A percentile compares a stretch with the other conserved stretches of the same genome.
Evolutionary conservation across 2,797 vertebrate genomes (phyloP).

Genomic region (Phoebastria nigripes): DNA sequence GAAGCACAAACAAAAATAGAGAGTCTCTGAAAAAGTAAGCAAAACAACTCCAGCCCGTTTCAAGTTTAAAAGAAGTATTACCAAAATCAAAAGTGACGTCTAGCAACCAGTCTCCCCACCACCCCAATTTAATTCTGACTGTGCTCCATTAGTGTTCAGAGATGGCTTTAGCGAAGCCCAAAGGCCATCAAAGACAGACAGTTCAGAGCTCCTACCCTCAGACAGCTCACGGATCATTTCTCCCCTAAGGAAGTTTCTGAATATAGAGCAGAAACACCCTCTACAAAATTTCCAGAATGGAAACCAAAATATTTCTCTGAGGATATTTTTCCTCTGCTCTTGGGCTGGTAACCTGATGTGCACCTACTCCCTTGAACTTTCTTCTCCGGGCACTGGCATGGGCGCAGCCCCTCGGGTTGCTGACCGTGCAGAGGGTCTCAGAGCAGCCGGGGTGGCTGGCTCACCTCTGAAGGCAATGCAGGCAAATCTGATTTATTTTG

Average conservation of each 20-base stretch:
- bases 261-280: conserved; percentile 20
- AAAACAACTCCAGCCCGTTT: neutral
- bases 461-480: neutral
- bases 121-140: neutral
- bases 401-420: accelerated
- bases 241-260: conserved; percentile 10
- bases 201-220: neutral
- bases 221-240: neutral
- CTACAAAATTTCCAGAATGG: conserved; percentile 26
- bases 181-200: neutral
- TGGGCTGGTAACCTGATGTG: conserved; percentile 8
- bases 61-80: conserved; percentile 5
- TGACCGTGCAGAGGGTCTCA: neutral
- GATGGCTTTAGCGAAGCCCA: neutral
- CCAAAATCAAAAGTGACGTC: neutral
- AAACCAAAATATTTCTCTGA: conserved; percentile 55
- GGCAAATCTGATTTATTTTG: neutral
- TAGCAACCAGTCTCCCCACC: neutral
- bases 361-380: conserved; percentile 8
- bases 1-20: conserved; percentile 17
- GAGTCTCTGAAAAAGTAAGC: neutral
- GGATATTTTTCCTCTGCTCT: conserved; percentile 22
- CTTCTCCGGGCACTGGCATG: neutral
- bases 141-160: neutral
- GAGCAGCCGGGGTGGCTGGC: neutral